phyloP scores from a whole-genome alignment of 53 echinoderm and acorn worm genomes.

The Actinopyga echinites region DNA sequence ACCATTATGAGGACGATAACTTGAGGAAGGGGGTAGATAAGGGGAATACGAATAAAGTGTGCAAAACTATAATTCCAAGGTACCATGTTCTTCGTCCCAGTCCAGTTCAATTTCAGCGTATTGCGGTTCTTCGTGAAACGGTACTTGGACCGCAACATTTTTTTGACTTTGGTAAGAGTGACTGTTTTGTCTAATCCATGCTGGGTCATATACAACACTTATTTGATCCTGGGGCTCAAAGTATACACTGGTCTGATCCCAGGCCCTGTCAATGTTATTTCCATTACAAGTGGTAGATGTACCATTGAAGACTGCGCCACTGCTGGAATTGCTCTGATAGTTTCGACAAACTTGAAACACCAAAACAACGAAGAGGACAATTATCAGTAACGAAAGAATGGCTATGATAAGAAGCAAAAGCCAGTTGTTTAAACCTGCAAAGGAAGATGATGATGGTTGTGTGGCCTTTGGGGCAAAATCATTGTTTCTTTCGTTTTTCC shows the following conservation, averaged over 20 bases:
- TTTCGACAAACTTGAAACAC: conserved; percentile 63
- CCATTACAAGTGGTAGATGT: conserved; percentile 51
- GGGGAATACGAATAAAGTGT: no score
- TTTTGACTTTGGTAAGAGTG: conserved; percentile 51
- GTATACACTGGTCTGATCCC: conserved; percentile 90
- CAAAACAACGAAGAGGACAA: conserved; percentile 67
- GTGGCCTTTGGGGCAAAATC: not conserved
- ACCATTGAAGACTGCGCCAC: conserved; percentile 80
- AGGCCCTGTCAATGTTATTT: conserved; percentile 59
- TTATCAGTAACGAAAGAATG: conserved; percentile 74
- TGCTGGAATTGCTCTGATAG: conserved; percentile 61
- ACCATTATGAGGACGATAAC: no score
- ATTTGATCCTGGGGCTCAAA: conserved; percentile 90
- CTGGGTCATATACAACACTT: conserved; percentile 68
- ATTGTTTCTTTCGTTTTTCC: no score
- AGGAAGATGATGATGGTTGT: conserved; percentile 34
- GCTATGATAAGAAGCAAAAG: conserved; percentile 76
- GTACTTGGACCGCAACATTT: conserved; percentile 85
- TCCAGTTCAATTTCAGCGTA: conserved; percentile 87
- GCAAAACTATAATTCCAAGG: conserved; percentile 42
- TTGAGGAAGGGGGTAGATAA: no score
- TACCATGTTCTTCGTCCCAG: conserved; percentile 83
- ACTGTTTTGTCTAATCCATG: conserved; percentile 27
- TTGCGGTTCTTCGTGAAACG: conserved; percentile 72
- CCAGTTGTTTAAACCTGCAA: conserved; percentile 55